Base-by-base conservation (phyloP, 2,888 invertebrate species). In the Choreutis nemorana region DNA sequence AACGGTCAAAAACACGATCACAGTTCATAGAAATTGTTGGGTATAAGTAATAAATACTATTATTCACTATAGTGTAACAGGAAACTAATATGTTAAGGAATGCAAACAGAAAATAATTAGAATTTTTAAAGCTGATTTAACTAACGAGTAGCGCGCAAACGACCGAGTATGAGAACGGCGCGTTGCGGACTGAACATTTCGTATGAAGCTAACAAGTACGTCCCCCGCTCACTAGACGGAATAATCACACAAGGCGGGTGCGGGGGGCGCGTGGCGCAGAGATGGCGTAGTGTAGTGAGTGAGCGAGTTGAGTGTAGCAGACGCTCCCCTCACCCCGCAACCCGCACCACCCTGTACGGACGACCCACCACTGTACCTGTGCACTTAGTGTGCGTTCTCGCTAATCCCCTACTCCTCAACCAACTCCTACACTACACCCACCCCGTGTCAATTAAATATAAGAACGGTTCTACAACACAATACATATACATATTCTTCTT, bases 191-290 rank as follows among this genome's bases (percentile, higher is more conserved):
- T 75, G 55, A 64, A 36, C 32, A 27, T 32, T 28, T 26, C 60
- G 53, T 56, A 48, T 59, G 39, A 57, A 50, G 55, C 62, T 10
- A 65, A 63, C 63, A 61, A 62, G 56, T 63, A 55, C 57, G 50
- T 52, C 39, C 58, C 60, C 60, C 62, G 55, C 57, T 63, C 57
- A 57, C 61, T 60, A 70, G 72, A 73, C 72, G 63, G 70, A 65
- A 68, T 66, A 71, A 70, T 66, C 65, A 67, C 67, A 56, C 45
- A 44, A n/a, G 42, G 42, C 53, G 50, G 48, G 50, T 49, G 37
- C 13, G 8, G 8, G 37, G 42, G 45, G 50, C 50, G 48, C 45
- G 45, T 49, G 44, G 45, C 39, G 44, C 46, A 40, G 34, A 26
- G 29, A 28, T 14, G 26, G 32, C 24, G 29, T n/a, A n/a, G n/a